Percentiles rank a stretch among this genome's conserved stretches.
Evolutionary conservation across 2,113 vertebrate genomes (phyloP).

Genomic region (Tiliqua scincoides): DNA sequence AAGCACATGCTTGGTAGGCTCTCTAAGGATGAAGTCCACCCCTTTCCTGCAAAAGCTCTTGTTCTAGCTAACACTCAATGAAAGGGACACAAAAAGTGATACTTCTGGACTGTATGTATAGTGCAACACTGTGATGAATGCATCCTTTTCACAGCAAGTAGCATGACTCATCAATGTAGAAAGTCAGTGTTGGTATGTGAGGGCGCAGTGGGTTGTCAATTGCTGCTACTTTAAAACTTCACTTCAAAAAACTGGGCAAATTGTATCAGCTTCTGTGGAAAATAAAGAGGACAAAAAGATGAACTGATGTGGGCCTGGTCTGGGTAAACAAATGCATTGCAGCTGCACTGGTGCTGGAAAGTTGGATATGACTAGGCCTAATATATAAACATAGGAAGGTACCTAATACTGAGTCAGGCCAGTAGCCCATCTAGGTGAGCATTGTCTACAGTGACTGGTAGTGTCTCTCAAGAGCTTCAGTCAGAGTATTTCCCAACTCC

Average conservation of each 20-base stretch:
- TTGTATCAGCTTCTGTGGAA: neutral
- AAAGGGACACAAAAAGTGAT: neutral
- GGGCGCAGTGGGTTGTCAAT: neutral
- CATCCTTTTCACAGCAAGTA: neutral
- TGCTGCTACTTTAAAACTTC: neutral
- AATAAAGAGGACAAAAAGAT: neutral
- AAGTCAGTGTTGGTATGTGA: neutral
- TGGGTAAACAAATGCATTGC: neutral
- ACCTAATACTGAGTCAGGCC: too few relatives aligned
- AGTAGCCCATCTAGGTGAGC: too few relatives aligned
- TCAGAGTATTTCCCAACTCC: too few relatives aligned
- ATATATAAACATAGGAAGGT: too few relatives aligned
- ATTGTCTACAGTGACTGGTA: too few relatives aligned
- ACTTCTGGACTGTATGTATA: neutral
- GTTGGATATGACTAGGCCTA: too few relatives aligned
- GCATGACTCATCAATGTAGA: neutral
- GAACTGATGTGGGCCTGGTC: neutral
- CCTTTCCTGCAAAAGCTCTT: neutral
- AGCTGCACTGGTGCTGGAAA: too few relatives aligned
- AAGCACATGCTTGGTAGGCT: slow-evolving; percentile 15
- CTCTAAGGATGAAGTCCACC: slow-evolving; percentile 9
- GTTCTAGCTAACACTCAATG: slow-evolving; percentile 21
- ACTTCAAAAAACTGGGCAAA: neutral
- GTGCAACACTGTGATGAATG: neutral
- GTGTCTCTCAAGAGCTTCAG: too few relatives aligned